phyloP scores from a whole-genome alignment of 2,113 vertebrate species.

The Myotis yumanensis region DNA sequence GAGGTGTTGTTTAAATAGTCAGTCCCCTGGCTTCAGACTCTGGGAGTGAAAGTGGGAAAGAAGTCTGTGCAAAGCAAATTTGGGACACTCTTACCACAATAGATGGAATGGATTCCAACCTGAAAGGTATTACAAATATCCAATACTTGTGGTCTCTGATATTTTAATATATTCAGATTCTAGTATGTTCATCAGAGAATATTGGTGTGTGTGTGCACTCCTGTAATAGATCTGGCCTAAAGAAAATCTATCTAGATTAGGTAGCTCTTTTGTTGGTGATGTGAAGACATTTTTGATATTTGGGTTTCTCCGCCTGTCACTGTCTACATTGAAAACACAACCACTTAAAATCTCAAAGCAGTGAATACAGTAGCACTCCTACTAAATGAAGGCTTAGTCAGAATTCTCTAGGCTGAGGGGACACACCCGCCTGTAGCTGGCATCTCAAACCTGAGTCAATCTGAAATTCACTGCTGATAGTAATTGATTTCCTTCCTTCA shows the following conservation, averaged over 20 bases:
- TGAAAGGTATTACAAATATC: neutral
- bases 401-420: conserved; percentile 49
- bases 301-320: conserved; percentile 43
- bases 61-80: neutral
- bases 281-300: conserved; percentile 36
- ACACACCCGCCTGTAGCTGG: conserved; percentile 45
- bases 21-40: neutral
- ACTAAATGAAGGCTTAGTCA: conserved; percentile 48
- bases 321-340: conserved; percentile 18
- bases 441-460: conserved; percentile 41
- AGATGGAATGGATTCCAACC: neutral
- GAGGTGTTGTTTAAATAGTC: neutral
- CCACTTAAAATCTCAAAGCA: conserved; percentile 52
- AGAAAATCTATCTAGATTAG: neutral
- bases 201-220: rapidly evolving
- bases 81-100: neutral
- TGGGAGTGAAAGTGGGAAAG: neutral
- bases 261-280: neutral
- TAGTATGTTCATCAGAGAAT: neutral
- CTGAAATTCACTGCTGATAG: conserved; percentile 56
- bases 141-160: neutral
- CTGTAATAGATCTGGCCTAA: neutral
- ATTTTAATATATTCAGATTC: neutral
- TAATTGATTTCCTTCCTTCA: conserved; percentile 74
- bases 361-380: neutral